A percentile compares a stretch with the other conserved stretches of the same genome.
Evolutionary conservation across 2,888 invertebrate species (phyloP).

Genomic region (Pocota personata): DNA sequence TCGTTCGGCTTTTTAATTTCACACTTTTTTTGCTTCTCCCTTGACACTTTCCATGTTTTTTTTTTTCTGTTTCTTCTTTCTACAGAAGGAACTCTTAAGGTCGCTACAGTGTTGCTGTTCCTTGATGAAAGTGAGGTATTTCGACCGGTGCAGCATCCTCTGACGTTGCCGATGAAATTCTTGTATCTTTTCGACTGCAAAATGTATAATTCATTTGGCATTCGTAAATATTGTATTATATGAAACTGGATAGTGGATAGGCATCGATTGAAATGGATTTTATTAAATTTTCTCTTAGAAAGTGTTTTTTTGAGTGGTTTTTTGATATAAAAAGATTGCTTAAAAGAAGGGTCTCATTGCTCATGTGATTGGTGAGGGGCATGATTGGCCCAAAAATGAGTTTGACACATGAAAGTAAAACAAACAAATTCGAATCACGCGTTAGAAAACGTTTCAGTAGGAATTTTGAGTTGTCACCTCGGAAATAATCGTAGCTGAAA

Average conservation of each 20-base stretch:
- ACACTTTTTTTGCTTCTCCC: constrained; percentile 53
- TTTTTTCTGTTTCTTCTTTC: constrained; percentile 21
- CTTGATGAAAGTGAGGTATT: constrained; percentile 58
- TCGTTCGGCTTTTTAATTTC: constrained; percentile 32
- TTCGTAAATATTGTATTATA: constrained; percentile 41
- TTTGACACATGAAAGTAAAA: no score
- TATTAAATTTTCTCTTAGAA: not conserved
- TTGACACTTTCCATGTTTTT: constrained; percentile 60
- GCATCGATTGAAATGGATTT: constrained; percentile 9
- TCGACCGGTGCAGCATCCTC: constrained; percentile 33
- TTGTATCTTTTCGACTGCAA: constrained; percentile 56
- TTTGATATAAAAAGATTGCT: no score
- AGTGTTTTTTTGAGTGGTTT: not conserved
- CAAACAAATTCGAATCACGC: no score
- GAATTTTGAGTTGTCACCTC: no score
- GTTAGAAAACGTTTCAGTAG: no score
- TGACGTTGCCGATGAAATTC: constrained; percentile 70
- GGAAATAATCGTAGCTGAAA: no score
- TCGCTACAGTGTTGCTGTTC: constrained; percentile 48
- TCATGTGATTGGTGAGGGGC: no score
- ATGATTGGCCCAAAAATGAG: no score
- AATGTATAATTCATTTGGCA: constrained; percentile 69
- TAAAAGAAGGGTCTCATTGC: no score
- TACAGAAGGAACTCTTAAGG: constrained; percentile 37
- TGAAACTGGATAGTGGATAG: constrained; percentile 25